Base-by-base conservation (phyloP, 2,888 invertebrate genomes). In the Cheilosia variabilis region DNA sequence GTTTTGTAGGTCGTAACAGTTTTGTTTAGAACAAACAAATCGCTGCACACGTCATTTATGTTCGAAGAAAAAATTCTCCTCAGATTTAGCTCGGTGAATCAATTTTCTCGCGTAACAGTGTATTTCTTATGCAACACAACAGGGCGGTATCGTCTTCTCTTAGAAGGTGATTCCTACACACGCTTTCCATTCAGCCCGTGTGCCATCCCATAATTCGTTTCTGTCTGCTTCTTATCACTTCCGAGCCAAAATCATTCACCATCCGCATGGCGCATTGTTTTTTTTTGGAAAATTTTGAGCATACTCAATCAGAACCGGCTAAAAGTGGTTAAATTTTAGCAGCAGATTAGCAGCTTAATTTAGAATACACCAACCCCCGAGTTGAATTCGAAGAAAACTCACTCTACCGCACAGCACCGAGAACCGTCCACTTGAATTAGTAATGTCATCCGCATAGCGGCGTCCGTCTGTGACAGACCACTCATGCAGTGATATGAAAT, bases 401-500 rank as follows among this genome's bases (percentile, higher is more conserved):
- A 72, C 72, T 58, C 58, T n/a, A 52, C 45, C 37, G 82, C 71
- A 62, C 41, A 60, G 69, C 72, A 77, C 79, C 69, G 41, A 69
- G 79, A 65, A 79, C 68, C 57, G 69, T 79, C 83, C 63, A 69
- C 72, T 78, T 79, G 79, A 79, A 75, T 79, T 77, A 84, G 68
- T 69, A 75, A 79, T 71, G 73, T 75, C 78, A 73, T 69, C 52
- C 63, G 65, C 53, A 55, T 27, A 24, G 73, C 63, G 72, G 66
- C 65, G 73, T 72, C 66, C 72, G 66, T 73, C 65, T 78, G 68
- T 68, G 73, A 62, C 78, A 68, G 79, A 71, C 73, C 52, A 75
- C 60, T 80, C 84, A 84, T 66, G 84, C 84, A 73, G 69, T 75
- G 69, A 73, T 75, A 71, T 84, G 75, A 84, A 84, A 84, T 79